Percentiles rank a stretch among this genome's conserved stretches.
phyloP scores from a whole-genome alignment of 2,888 invertebrate genomes.

The Ectemnius continuus region DNA sequence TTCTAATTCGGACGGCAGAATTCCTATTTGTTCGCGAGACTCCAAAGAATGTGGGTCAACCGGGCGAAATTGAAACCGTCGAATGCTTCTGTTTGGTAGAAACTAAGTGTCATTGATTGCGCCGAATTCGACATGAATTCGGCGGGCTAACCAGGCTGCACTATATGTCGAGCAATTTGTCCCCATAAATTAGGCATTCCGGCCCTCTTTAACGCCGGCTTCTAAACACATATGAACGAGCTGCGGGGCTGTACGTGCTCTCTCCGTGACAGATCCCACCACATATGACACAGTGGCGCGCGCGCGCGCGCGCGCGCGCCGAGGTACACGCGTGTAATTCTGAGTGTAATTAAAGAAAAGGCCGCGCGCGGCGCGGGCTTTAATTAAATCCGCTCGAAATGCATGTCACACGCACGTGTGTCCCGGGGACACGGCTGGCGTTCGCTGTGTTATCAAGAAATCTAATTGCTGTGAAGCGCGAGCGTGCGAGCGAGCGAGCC shows the following conservation, averaged over 20 bases:
- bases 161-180: no score
- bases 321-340: slow-evolving; percentile 23
- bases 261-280: neutral
- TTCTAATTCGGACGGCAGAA: no score
- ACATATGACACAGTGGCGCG: slow-evolving; percentile 5
- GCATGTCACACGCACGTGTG: slow-evolving; percentile 46
- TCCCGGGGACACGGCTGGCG: slow-evolving; percentile 21
- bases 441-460: slow-evolving; percentile 50
- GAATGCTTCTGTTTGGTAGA: no score
- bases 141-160: slow-evolving; percentile 14
- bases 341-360: slow-evolving; percentile 51
- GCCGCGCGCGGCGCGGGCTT: slow-evolving; percentile 33
- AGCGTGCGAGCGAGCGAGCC: no score
- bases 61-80: no score
- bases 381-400: slow-evolving; percentile 54
- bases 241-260: no score
- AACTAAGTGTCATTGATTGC: no score
- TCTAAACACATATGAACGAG: neutral
- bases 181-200: neutral
- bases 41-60: no score
- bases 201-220: slow-evolving; percentile 19
- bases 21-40: no score
- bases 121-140: no score
- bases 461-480: slow-evolving; percentile 50
- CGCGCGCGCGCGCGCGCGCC: no score